Evolutionary conservation across 2,113 vertebrate species (phyloP), one percentile per base, ranked within the genome.

Genomic region (Brachionichthys hirsutus): DNA sequence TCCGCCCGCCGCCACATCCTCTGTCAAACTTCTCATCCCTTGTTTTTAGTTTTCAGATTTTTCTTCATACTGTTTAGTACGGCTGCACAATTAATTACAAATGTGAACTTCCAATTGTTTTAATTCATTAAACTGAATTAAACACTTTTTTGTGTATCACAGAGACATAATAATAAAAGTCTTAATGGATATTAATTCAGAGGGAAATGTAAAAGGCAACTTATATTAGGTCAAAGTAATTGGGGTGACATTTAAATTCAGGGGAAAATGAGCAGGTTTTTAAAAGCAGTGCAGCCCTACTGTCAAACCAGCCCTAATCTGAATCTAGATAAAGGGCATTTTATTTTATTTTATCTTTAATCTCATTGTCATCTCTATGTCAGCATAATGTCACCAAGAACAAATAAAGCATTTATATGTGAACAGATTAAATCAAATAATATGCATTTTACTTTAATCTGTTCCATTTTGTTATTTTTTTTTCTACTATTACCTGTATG

Each of bases 311-410:
- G 76, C 78, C 50, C 16, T 81, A 63, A 80, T 81, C 72, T 51
- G 38, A 70, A 79, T 45, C n/a, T 54, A 35, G 14, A 62, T 4
- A n/a, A 17, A 55, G 18, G 46, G 15, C 47, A 48, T 78, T 82
- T 59, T 72, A 74, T 64, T 82, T 59, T 72, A 74, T 64, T 87
- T 78, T 78, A 70, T 80, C 73, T 88, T 88, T 85, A 47, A 80
- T 70, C 83, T 89, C 89, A 89, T 86, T 77, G 85, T 89, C 87
- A 85, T 85, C 81, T 82, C 61, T 81, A 66, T 88, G 82, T 88
- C 82, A 82, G 72, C 78, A 85, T 90, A 81, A 85, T 84, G 64
- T 70, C 74, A 87, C 71, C 66, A 68, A 73, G 57, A 83, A 67
- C 52, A 75, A 71, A 61, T n/a, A 16, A 7, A 38, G 18, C 52